A percentile compares a stretch with the other conserved stretches of the same genome.
Evolutionary conservation across 2,888 invertebrate genomes (phyloP).

Genomic region (Temnothorax unifasciatus): DNA sequence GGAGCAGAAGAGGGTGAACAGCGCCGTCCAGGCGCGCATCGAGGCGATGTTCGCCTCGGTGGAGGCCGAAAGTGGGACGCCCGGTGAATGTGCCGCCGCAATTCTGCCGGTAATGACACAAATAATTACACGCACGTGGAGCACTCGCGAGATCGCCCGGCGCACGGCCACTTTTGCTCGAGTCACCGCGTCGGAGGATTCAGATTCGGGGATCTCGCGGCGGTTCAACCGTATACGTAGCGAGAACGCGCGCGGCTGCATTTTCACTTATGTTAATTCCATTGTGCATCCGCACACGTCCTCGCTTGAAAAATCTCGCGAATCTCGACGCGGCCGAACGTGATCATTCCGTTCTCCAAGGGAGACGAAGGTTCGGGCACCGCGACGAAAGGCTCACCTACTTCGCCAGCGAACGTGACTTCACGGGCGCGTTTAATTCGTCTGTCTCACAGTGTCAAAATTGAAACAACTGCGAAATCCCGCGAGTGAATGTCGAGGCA

Average conservation of each 20-base stretch:
- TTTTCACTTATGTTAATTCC: slow-evolving; percentile 76
- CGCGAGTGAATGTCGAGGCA: not conserved
- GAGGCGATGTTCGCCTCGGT: slow-evolving; percentile 92
- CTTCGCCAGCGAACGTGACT: slow-evolving; percentile 60
- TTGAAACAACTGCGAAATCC: slow-evolving; percentile 10
- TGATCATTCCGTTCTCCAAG: slow-evolving; percentile 61
- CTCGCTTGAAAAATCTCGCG: slow-evolving; percentile 58
- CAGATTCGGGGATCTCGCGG: not conserved
- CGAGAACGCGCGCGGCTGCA: slow-evolving; percentile 17
- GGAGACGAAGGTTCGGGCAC: slow-evolving; percentile 34
- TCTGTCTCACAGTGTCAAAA: slow-evolving; percentile 36
- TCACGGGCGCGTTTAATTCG: slow-evolving; percentile 24
- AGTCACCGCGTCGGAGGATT: not conserved
- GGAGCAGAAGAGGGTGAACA: slow-evolving; percentile 87
- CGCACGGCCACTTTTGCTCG: not conserved
- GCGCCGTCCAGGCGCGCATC: slow-evolving; percentile 94
- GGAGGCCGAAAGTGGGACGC: slow-evolving; percentile 83
- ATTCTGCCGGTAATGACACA: slow-evolving; percentile 80
- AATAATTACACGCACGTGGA: slow-evolving; percentile 50
- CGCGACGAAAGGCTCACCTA: slow-evolving; percentile 57
- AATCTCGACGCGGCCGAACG: slow-evolving; percentile 24
- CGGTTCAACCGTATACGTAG: not conserved
- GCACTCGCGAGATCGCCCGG: not conserved
- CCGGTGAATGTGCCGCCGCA: slow-evolving; percentile 83
- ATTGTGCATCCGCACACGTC: slow-evolving; percentile 42